Base-by-base conservation (phyloP, 2,888 invertebrate genomes). In the Eupithecia tripunctaria region DNA sequence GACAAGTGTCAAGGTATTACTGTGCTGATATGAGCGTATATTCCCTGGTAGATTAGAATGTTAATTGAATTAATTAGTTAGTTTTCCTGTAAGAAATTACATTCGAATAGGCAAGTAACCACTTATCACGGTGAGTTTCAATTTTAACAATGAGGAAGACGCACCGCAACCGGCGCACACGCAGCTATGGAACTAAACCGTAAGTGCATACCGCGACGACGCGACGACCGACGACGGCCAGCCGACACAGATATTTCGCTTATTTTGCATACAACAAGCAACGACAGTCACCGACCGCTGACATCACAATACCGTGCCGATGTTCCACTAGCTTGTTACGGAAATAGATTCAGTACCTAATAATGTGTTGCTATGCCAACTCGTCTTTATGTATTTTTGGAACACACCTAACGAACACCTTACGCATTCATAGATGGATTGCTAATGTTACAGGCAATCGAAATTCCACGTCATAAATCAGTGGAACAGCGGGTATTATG, bases 181-280 rank as follows among this genome's bases (percentile, higher is more conserved):
- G 80, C 80, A 78, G 82, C 79, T 81, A 84, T 78, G 82, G 83
- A 80, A 81, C 80, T 77, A 80, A 86, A 89, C 88, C 87, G 89
- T 88, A 89, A 86, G 86, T 85, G 63, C 63, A 63, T 63, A 14
- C 38, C 64, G 64, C 64, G 64, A 41, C 38, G 62, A n/a, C 32
- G 80, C 81, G 80, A 82, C 77, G 75, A 59, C 71, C 73, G 78
- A 80, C 81, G 80, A 82, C 77, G 75, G 62, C 71, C 73, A 78
- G 78, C 81, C 85, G 84, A 86, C 88, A 86, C 86, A 86, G 88
- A 89, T 89, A 90, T 89, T 89, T 88, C 85, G 88, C 89, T 88
- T 89, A 91, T 89, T 92, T 91, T 91, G 92, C 92, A 92, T 93
- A 91, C 89, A 91, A 91, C 89, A 87, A 88, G 90, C 89, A 89